Base-by-base conservation (phyloP, 2,888 invertebrate genomes). In the Polymixis flavicincta region DNA sequence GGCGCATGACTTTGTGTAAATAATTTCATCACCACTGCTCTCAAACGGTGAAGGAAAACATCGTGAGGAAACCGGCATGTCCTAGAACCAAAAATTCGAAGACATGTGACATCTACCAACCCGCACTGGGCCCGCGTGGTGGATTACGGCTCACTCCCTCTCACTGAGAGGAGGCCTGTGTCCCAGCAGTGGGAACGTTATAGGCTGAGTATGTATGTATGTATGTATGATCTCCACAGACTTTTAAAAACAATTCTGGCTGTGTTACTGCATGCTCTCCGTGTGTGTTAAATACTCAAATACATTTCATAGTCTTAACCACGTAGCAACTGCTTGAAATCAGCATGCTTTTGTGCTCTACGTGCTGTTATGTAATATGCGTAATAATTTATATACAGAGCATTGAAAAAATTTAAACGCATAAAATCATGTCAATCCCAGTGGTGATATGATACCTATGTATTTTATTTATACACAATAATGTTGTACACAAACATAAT, bases 361-460 rank as follows among this genome's bases (percentile, higher is more conserved):
- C 25, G 5, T 48, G 17, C 5, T 59, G 54, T 54, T 54, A n/a
- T 59, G 19, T 28, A 19, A 19, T 19, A 28, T 59, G 19, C 13
- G n/a, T 48, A n/a, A 28, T 9, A 0, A 25, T 57, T 6, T 45
- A 22, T 17, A 22, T 59, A 32, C 17, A 8, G 1, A 37, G 19
- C 14, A 32, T 42, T 37, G 8, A n/a, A 32, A 48, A 45, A 32
- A 54, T 3, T 6, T 2, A 25, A 9, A 45, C 42, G n/a, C 9
- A 13, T 67, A 9, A 25, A 61, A 73, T 57, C 9, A 65, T 37
- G 1, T 55, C 48, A 66, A 66, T 70, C 14, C 55, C 25, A 54
- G 22, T 63, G 19, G 8, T 28, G 11, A 37, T 7, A 70, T 19
- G 55, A n/a, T 32, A 73, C 28, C 8, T 5, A 25, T 28, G 2